Conservation (phyloP, 2,113 vertebrate species). For the Pan paniscus region DNA sequence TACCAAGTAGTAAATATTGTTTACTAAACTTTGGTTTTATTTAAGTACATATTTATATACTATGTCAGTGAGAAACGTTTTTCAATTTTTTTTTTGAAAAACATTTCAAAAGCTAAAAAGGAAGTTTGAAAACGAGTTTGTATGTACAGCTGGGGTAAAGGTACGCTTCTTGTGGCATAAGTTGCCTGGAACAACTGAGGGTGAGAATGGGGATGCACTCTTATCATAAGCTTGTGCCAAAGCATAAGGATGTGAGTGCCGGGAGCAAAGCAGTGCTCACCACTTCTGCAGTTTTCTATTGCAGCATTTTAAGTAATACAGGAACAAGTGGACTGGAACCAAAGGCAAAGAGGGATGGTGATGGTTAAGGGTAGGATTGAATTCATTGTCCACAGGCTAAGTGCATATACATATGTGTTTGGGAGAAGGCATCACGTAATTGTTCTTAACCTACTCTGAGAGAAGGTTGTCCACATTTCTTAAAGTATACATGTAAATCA, state of each 20-base stretch:
- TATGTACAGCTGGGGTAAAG: neutral
- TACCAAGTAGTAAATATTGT: neutral
- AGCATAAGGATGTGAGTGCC: neutral
- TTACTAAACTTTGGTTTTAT: slow-evolving; percentile 48
- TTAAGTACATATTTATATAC: neutral
- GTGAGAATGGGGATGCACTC: neutral
- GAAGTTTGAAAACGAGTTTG: neutral
- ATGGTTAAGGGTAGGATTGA: neutral
- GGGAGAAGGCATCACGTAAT: neutral
- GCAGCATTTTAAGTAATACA: neutral
- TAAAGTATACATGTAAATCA: neutral
- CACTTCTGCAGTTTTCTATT: neutral
- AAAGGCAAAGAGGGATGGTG: neutral
- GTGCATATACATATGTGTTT: neutral
- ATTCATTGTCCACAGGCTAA: neutral
- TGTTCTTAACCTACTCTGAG: neutral
- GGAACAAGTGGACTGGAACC: neutral
- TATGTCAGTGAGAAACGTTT: neutral
- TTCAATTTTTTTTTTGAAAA: no score
- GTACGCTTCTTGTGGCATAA: neutral
- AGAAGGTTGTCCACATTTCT: neutral
- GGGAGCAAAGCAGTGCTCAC: neutral
- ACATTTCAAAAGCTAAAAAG: neutral
- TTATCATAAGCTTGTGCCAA: neutral
- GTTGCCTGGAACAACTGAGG: neutral